A percentile compares a stretch with the other conserved stretches of the same genome.
Evolutionary conservation across 1,140 invertebrate species (phyloP).

Genomic region (Eueides isabella): DNA sequence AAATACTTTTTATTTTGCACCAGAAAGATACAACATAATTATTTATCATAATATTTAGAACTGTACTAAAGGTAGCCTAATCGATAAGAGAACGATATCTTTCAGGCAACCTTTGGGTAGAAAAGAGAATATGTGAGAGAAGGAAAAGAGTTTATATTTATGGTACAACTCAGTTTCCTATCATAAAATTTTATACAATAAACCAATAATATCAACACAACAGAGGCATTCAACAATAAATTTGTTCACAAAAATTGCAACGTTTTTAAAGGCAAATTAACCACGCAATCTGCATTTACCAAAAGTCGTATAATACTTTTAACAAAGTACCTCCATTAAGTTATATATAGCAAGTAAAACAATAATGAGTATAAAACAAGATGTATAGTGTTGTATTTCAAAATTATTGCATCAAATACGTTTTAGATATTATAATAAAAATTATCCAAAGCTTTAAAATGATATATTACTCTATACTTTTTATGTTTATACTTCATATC

Average conservation of each 20-base stretch:
- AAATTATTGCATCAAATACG: not conserved
- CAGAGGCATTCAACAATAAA: not conserved
- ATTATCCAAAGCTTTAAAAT: not conserved
- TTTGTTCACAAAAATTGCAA: slow-evolving; percentile 11
- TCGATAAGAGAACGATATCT: too few species aligned
- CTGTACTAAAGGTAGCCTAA: too few species aligned
- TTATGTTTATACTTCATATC: not conserved
- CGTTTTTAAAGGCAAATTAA: slow-evolving; percentile 1
- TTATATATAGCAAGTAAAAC: not conserved
- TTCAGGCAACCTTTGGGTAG: too few species aligned
- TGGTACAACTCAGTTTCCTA: not conserved
- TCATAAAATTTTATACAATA: not conserved
- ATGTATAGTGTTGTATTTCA: not conserved
- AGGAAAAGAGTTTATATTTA: too few species aligned
- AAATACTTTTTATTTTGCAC: too few species aligned
- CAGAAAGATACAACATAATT: too few species aligned
- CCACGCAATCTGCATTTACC: slow-evolving; percentile 8
- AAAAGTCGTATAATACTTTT: not conserved
- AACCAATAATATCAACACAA: slow-evolving; percentile 8
- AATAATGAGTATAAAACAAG: too few species aligned
- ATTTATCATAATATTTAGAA: too few species aligned
- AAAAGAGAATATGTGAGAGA: too few species aligned
- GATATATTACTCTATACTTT: not conserved
- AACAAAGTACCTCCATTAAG: not conserved
- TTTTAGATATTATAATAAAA: not conserved